Evolutionary conservation across 2,797 vertebrate species (phyloP), one percentile per base, ranked within the genome.

Genomic region (Macropodus opercularis): DNA sequence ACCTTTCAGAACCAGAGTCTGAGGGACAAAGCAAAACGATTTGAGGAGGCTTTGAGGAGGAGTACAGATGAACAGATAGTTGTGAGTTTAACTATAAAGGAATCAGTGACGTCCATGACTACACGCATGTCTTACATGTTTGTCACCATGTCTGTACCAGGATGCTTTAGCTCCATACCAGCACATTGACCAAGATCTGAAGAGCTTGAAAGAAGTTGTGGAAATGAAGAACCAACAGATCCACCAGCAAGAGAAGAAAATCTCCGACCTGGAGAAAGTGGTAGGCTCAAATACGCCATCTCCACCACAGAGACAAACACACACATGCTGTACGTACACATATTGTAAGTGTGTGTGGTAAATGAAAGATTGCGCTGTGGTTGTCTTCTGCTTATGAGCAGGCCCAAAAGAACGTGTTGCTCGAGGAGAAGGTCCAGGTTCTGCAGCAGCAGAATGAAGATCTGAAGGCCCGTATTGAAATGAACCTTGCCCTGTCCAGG

Each of bases 181-280:
- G 75, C 95, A 99, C 86, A 93, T 99, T 55, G 95, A 98, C 72
- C 91, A 98, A 81, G 98, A 99, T 44, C 89, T 98, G 80, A 94
- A 92, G 83, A 98, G 97, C 66, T 85, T 99, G 70, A 97, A 95
- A 77, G 95, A 98, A 47, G 94, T 98, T 40, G 87, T 99, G 38
- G 96, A 98, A 85, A 96, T 99, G 95, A 98, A 98, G 88, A 98
- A 97, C 85, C 93, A 95, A 66, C 95, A 98, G 72, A 99, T 99
- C 66, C 98, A 98, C 77, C 92, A 97, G 43, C 98, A 98, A 62
- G 96, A 99, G 72, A 96, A 94, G 83, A 95, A 94, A 84, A 98
- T 99, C 21, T 90, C 95, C 31, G 95, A 98, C 49, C 85, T 98
- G 66, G 95, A 98, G 81, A 98, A 94, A 91, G 94, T 98, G 93